Evolutionary conservation across 2,113 vertebrate species (phyloP).

Genomic region (Scalopus aquaticus): DNA sequence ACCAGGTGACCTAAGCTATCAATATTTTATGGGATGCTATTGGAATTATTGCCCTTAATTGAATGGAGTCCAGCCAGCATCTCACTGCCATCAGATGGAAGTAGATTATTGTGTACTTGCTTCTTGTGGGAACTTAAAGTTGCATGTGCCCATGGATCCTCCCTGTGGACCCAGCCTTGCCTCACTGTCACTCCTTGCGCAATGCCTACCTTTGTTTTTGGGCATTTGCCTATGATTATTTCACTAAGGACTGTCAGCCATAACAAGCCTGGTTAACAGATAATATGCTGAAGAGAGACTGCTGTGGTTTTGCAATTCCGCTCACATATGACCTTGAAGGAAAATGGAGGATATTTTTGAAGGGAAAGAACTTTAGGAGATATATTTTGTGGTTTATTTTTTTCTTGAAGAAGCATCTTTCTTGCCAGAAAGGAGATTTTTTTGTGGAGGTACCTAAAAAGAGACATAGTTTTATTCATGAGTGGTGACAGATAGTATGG

Average conservation of each 20-base stretch:
- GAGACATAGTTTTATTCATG: neutral
- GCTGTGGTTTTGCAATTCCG: neutral
- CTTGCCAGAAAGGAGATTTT: neutral
- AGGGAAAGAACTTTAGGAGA: neutral
- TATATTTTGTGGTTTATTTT: neutral
- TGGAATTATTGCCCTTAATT: neutral
- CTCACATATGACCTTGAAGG: neutral
- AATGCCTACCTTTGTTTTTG: neutral
- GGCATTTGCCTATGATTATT: neutral
- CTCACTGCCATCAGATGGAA: neutral
- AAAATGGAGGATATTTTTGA: neutral
- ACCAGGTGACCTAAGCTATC: neutral
- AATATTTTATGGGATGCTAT: neutral
- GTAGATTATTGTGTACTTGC: too few species aligned
- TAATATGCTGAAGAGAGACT: neutral
- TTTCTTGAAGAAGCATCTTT: neutral
- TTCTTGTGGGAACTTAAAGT: too few species aligned
- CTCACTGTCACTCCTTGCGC: neutral
- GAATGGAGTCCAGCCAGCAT: neutral
- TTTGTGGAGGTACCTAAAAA: neutral
- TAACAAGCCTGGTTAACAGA: neutral
- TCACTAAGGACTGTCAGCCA: neutral
- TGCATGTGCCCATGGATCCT: too few species aligned
- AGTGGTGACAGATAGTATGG: neutral
- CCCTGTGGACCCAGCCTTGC: too few species aligned